A percentile compares a stretch with the other conserved stretches of the same genome.
phyloP scores from a whole-genome alignment of 2,797 vertebrate species.

The Lindbergichthys nudifrons region DNA sequence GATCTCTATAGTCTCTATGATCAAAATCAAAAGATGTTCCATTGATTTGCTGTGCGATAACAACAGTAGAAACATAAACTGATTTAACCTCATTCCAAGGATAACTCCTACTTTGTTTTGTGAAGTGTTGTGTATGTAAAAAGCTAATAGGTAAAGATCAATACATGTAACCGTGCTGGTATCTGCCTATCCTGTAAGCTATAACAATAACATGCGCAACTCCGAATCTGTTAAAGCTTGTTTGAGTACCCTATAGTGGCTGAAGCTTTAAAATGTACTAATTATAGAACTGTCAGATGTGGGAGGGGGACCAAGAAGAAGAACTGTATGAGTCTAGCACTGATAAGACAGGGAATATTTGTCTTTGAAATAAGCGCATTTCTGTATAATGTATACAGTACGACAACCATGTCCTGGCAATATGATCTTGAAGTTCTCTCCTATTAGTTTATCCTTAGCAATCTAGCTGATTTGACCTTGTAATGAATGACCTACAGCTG shows the following conservation, averaged over 20 bases:
- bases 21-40: neutral
- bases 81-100: slow-evolving; percentile 3
- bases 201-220: neutral
- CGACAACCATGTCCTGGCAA: neutral
- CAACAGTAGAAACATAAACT: neutral
- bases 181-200: slow-evolving; percentile 13
- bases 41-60: neutral
- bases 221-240: slow-evolving; percentile 1
- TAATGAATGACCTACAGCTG: slow-evolving; percentile 40
- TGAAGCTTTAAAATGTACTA: slow-evolving; percentile 16
- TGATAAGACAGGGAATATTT: slow-evolving; percentile 14
- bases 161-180: neutral
- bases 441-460: slow-evolving; percentile 4
- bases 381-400: neutral
- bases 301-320: neutral
- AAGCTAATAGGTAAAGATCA: neutral
- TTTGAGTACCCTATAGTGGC: neutral
- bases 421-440: slow-evolving; percentile 6
- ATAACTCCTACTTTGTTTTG: neutral
- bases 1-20: neutral
- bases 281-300: slow-evolving; percentile 12
- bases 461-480: slow-evolving; percentile 8
- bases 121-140: neutral
- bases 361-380: slow-evolving; percentile 32
- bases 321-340: neutral